A percentile compares a stretch with the other conserved stretches of the same genome.
phyloP scores from a whole-genome alignment of 2,113 vertebrate species.

The Polyodon spathula region DNA sequence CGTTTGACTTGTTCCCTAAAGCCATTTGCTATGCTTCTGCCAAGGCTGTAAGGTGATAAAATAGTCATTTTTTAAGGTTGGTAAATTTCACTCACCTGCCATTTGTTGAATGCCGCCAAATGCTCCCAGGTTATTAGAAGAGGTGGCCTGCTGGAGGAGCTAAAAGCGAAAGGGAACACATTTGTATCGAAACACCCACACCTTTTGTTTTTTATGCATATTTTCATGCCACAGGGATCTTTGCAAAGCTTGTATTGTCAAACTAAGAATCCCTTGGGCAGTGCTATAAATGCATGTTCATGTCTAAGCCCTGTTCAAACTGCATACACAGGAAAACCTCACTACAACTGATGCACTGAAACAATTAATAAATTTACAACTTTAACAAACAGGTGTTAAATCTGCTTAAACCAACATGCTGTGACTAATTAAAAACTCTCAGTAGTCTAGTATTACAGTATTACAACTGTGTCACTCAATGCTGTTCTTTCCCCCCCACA shows the following conservation, averaged over 20 bases:
- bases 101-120: conserved; percentile 99
- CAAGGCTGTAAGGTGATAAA: conserved; percentile 15
- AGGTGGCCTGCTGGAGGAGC: conserved; percentile 95
- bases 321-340: conserved; percentile 53
- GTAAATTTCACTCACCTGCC: conserved; percentile 84
- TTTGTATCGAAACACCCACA: conserved; percentile 2
- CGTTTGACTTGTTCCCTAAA: not conserved
- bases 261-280: conserved; percentile 35
- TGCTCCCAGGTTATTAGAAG: conserved; percentile 93
- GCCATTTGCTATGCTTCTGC: not conserved
- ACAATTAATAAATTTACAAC: conserved; percentile 68
- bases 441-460: conserved; percentile 47
- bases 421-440: conserved; percentile 57
- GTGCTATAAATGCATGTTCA: conserved; percentile 59
- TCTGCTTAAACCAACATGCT: conserved; percentile 55
- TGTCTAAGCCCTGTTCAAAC: conserved; percentile 50
- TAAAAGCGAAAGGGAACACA: conserved; percentile 46
- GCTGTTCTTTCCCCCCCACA: not conserved
- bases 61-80: conserved; percentile 9
- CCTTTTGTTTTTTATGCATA: not conserved
- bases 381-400: conserved; percentile 68
- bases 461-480: conserved; percentile 52
- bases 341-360: conserved; percentile 58
- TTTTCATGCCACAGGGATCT: not conserved
- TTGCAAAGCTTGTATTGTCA: not conserved